A percentile compares a stretch with the other conserved stretches of the same genome.
Conservation (phyloP, 2,797 vertebrate genomes). For the Microctenopoma stevenorrisi region DNA sequence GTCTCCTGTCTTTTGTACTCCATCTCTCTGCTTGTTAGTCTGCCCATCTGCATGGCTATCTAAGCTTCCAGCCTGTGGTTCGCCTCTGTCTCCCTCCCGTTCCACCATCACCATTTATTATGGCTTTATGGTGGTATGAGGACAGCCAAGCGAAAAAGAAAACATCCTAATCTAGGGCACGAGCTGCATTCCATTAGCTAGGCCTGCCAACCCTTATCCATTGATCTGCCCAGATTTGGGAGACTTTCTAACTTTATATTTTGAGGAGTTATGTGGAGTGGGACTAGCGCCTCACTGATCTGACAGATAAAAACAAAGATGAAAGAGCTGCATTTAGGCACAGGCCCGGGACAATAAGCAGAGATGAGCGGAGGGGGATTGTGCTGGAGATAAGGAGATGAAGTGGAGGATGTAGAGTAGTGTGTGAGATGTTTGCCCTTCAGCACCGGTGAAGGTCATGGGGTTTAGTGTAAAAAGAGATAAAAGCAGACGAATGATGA, state of each 20-base stretch:
- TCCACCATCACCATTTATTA: constrained; percentile 28
- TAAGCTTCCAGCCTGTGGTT: constrained; percentile 24
- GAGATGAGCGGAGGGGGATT: constrained; percentile 52
- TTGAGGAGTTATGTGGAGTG: constrained; percentile 74
- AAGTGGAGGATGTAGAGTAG: constrained; percentile 60
- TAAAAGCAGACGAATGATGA: neutral
- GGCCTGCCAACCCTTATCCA: constrained; percentile 80
- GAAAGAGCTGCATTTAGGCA: constrained; percentile 78
- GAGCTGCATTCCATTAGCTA: constrained; percentile 81
- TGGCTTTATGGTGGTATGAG: constrained; percentile 60
- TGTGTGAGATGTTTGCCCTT: constrained; percentile 47
- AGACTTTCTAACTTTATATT: constrained; percentile 81
- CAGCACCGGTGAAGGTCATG: constrained; percentile 53
- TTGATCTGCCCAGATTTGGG: constrained; percentile 79
- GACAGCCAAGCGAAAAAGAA: constrained; percentile 64
- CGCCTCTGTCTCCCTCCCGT: neutral
- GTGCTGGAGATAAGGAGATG: constrained; percentile 70
- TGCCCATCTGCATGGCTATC: constrained; percentile 34
- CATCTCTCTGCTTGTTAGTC: constrained; percentile 32
- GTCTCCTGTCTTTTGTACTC: constrained; percentile 13
- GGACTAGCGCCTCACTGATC: constrained; percentile 73
- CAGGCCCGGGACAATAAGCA: constrained; percentile 73
- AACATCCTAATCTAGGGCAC: constrained; percentile 81
- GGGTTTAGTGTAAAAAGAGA: constrained; percentile 9
- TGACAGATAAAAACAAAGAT: constrained; percentile 83